phyloP scores from a whole-genome alignment of 2,113 vertebrate genomes.

The Chinchilla lanigera region DNA sequence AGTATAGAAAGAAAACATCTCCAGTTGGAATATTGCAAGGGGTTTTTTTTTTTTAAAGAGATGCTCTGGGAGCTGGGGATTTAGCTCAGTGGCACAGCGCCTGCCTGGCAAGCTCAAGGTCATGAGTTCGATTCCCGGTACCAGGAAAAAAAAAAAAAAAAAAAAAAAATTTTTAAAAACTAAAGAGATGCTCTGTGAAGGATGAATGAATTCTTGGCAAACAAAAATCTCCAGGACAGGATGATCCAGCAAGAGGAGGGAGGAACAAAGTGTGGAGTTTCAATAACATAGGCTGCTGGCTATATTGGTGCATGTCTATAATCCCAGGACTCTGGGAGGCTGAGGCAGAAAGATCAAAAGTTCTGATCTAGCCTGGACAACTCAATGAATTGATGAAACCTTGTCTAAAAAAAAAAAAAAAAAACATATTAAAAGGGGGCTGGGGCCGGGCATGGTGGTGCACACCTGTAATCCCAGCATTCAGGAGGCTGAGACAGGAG shows the following conservation, averaged over 20 bases:
- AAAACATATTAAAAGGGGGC: background rate
- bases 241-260: background rate
- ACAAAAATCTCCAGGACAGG: background rate
- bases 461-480: no score
- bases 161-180: no score
- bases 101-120: no score
- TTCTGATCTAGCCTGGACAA: background rate
- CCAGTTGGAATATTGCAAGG: background rate
- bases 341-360: background rate
- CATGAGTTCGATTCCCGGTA: no score
- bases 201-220: background rate
- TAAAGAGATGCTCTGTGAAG: background rate
- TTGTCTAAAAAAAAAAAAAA: background rate
- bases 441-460: no score
- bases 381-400: background rate
- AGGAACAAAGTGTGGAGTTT: background rate
- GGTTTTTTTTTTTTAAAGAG: slow-evolving; percentile 27
- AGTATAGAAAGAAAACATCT: background rate
- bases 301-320: background rate
- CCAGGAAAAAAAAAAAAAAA: no score
- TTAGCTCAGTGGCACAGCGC: no score
- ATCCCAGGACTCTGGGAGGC: background rate
- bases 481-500: no score
- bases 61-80: no score
- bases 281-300: background rate